Evolutionary conservation across 2,113 vertebrate species (phyloP).

Genomic region (Myotis yumanensis): DNA sequence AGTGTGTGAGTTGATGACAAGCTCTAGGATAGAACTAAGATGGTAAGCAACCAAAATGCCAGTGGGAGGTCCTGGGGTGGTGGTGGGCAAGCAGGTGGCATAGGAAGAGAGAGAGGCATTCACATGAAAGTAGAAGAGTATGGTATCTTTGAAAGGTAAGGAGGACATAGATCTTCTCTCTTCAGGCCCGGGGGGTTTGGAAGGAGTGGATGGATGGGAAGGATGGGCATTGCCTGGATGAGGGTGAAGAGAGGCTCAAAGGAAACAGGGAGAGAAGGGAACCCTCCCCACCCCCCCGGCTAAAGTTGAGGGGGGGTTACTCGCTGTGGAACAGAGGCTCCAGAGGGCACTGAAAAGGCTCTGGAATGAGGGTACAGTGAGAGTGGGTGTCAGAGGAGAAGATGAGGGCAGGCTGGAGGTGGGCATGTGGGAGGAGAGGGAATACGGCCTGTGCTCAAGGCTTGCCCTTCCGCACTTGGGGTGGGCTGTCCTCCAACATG

Average conservation of each 20-base stretch:
- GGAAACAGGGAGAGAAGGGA: not conserved
- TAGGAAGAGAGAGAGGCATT: not conserved
- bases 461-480: rapidly evolving
- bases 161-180: not conserved
- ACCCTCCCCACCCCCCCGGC: no score
- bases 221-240: not conserved
- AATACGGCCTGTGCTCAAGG: not conserved
- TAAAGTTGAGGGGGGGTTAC: not conserved
- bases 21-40: not conserved
- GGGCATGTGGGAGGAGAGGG: not conserved
- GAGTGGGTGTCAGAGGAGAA: not conserved
- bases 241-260: not conserved
- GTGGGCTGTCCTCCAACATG: not conserved
- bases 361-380: no score
- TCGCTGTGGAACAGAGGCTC: not conserved
- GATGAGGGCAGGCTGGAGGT: not conserved
- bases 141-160: not conserved
- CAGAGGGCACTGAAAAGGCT: not conserved
- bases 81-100: not conserved
- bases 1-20: not conserved
- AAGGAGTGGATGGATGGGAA: not conserved
- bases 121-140: not conserved
- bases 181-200: not conserved
- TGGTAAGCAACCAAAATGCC: no score
- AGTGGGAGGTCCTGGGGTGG: not conserved